Evolutionary conservation across 2,888 invertebrate genomes (phyloP).

Genomic region (Andrena haemorrhoa): DNA sequence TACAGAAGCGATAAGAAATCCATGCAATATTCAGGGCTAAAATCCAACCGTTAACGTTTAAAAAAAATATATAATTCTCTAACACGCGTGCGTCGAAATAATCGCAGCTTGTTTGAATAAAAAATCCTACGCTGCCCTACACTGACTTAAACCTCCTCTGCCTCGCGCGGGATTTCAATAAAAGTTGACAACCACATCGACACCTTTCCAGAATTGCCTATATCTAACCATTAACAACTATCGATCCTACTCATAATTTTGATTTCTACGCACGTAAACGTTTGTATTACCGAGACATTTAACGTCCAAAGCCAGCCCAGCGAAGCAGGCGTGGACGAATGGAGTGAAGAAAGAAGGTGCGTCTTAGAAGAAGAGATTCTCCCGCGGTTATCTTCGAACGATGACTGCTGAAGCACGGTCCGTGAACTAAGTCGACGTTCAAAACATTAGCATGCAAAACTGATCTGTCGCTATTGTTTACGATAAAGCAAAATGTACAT

Average conservation of each 20-base stretch:
- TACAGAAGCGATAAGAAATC: conserved; percentile 23
- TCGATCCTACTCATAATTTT: conserved; percentile 48
- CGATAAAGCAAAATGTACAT: conserved; percentile 40
- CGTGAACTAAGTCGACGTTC: conserved; percentile 7
- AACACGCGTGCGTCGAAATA: conserved; percentile 1
- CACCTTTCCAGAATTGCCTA: conserved; percentile 7
- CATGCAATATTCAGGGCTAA: conserved; percentile 13
- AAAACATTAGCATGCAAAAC: conserved; percentile 33
- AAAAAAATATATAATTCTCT: conserved; percentile 19
- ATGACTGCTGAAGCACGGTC: background rate
- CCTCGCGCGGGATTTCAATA: background rate
- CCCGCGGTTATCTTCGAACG: background rate
- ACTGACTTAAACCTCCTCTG: conserved; percentile 20
- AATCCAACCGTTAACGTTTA: conserved; percentile 8
- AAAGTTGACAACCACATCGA: conserved; percentile 6
- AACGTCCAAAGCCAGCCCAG: conserved; percentile 12
- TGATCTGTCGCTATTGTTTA: conserved; percentile 24
- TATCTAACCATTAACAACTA: conserved; percentile 37
- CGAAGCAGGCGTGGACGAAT: conserved; percentile 9
- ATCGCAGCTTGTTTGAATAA: background rate
- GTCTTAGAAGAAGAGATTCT: background rate
- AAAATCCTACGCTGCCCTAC: background rate
- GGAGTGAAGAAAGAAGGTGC: conserved; percentile 9
- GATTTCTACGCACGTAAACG: conserved; percentile 30
- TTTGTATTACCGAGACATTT: background rate